Conservation (phyloP, 2,888 invertebrate species). For the Harpalus rufipes region DNA sequence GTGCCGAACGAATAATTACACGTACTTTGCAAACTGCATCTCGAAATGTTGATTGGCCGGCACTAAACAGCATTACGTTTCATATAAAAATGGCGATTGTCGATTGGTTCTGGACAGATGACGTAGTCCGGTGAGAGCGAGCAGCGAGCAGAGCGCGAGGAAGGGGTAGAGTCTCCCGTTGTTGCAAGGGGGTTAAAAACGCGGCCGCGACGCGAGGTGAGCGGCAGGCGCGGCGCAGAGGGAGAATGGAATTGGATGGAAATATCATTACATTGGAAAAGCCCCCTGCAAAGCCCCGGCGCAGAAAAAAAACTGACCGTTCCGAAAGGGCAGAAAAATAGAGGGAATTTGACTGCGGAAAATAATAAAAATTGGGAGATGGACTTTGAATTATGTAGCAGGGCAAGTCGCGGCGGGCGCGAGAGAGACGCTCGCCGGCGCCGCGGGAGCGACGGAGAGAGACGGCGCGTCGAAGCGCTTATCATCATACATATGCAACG, state of each 20-base stretch:
- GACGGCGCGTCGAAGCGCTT: slow-evolving; percentile 74
- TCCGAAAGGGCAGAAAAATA: slow-evolving; percentile 78
- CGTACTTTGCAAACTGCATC: slow-evolving; percentile 67
- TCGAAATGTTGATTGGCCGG: slow-evolving; percentile 71
- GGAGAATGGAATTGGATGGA: slow-evolving; percentile 76
- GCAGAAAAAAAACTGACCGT: slow-evolving; percentile 75
- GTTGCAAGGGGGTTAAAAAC: slow-evolving; percentile 80
- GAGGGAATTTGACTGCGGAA: slow-evolving; percentile 78
- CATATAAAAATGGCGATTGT: slow-evolving; percentile 72
- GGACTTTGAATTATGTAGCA: slow-evolving; percentile 79
- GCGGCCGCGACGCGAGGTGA: slow-evolving; percentile 72
- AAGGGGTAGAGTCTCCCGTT: slow-evolving; percentile 76
- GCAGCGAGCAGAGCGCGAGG: slow-evolving; percentile 72
- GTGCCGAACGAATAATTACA: slow-evolving; percentile 65
- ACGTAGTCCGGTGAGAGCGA: slow-evolving; percentile 66
- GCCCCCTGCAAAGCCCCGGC: slow-evolving; percentile 75
- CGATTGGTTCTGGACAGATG: slow-evolving; percentile 71
- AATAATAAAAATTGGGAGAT: slow-evolving; percentile 78
- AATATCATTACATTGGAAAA: slow-evolving; percentile 77
- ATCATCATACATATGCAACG: slow-evolving; percentile 76
- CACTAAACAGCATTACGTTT: slow-evolving; percentile 70
- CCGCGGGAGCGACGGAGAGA: slow-evolving; percentile 67
- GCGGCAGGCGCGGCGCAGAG: slow-evolving; percentile 72
- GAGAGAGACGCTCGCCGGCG: slow-evolving; percentile 29
- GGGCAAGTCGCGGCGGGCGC: slow-evolving; percentile 70